phyloP scores from a whole-genome alignment of 2,113 vertebrate species.

The Ia io region DNA sequence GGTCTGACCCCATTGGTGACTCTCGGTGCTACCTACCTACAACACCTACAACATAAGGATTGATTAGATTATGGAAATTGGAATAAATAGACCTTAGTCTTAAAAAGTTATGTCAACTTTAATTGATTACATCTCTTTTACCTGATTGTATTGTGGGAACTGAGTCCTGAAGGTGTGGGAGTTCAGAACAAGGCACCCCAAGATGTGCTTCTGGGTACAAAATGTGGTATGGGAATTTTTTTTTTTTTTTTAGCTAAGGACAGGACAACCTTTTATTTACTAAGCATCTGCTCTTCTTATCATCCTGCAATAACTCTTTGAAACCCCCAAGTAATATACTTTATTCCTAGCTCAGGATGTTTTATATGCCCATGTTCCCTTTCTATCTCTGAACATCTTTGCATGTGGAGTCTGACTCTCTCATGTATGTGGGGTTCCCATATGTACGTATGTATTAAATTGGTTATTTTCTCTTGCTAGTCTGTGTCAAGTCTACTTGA shows the following conservation, averaged over 20 bases:
- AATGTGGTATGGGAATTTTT: neutral
- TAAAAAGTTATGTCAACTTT: neutral
- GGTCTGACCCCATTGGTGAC: no score
- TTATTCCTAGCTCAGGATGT: neutral
- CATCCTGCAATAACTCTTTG: no score
- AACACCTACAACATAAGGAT: neutral
- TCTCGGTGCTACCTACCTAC: no score
- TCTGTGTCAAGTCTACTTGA: no score
- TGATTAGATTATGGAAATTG: neutral
- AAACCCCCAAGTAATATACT: no score
- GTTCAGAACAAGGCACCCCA: neutral
- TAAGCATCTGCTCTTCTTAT: no score
- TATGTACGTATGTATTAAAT: no score
- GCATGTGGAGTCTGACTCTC: neutral
- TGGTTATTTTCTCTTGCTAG: no score
- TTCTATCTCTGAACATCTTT: neutral
- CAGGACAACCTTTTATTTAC: no score
- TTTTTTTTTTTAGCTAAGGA: no score
- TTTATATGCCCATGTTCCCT: neutral
- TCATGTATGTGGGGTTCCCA: no score
- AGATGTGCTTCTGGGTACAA: neutral
- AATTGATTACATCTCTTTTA: neutral
- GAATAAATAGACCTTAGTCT: neutral
- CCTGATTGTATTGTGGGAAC: neutral
- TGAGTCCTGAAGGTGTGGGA: neutral